Base-by-base conservation (phyloP, 2,113 vertebrate species). In the Rhabdomys dilectus region DNA sequence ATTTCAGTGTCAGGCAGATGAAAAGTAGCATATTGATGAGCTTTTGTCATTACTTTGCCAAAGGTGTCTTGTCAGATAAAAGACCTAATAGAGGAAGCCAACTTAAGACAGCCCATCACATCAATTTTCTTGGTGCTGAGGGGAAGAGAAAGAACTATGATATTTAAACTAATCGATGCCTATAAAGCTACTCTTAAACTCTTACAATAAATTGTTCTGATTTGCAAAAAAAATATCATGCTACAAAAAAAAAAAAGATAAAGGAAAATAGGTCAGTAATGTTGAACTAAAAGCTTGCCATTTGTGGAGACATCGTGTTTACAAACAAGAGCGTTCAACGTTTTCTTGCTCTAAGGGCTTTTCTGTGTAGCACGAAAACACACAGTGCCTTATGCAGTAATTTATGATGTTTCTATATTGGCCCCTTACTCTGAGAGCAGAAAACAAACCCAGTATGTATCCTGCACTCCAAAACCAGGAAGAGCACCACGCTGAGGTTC, bases 1-100 rank as follows among this genome's bases (percentile, higher is more conserved):
- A 98, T 98, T 98, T 98, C 97, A 90, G 96, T 98, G 98, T 98
- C 98, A 99, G 96, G 92, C 84, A 97, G 97, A 98, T 98, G 97
- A 98, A 98, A 98, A 98, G 98, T 96, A 98, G 96, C 97, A 96
- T 98, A 98, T 97, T 97, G 97, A 82, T 98, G 98, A 98, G 96
- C 91, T 95, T 98, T 98, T 98, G 98, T 98, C 97, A 94, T 98
- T 98, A 97, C 96, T 98, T 97, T 98, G 98, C 98, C 97, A 98
- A 96, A 97, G 97, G 92, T 96, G 98, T 98, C 98, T 98, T 98
- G 94, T 99, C 97, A 98, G 98, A 98, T 98, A 98, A 98, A 98
- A 98, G 96, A 98, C 96, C 98, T 45, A 93, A 97, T 97, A 98
- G 96, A 98, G 97, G 98, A 98, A 98, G 97, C 94, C 97, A 98